Conservation (phyloP, 2,113 vertebrate genomes). For the Plecotus auritus region DNA sequence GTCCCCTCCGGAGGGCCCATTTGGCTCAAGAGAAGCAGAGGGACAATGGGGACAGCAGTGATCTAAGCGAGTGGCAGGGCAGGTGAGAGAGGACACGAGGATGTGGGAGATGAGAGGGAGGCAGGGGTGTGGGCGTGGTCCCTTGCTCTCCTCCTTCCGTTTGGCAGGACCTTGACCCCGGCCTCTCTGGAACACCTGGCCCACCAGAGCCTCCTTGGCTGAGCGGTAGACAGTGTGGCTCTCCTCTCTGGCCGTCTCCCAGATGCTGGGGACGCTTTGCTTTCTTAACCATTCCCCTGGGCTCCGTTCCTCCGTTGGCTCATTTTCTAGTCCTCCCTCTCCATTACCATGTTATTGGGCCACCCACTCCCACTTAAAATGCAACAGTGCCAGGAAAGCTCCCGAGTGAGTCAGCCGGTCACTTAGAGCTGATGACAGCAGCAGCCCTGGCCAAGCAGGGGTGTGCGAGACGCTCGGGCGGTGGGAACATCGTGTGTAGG, state of each 20-base stretch:
- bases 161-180: neutral
- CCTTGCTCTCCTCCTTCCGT: neutral
- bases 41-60: neutral
- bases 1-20: neutral
- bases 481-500: neutral
- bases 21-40: neutral
- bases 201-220: neutral
- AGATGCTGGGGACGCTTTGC: neutral
- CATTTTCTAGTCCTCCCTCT: neutral
- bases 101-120: neutral
- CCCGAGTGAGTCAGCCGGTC: constrained; percentile 40
- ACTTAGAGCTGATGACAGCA: neutral
- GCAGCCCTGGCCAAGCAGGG: neutral
- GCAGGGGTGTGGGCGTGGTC: rapidly evolving
- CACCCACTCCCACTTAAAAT: neutral
- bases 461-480: neutral
- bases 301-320: neutral
- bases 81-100: neutral
- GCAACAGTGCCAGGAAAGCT: constrained; percentile 8
- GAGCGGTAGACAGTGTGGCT: neutral
- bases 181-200: too few relatives aligned
- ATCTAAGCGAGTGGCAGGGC: neutral
- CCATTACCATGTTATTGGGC: neutral
- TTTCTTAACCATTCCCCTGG: neutral
- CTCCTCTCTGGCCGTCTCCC: neutral